A percentile compares a stretch with the other conserved stretches of the same genome.
These are phyloP conservation scores for Carassius auratus DNA, from an alignment of 2,113 vertebrate genomes.

Conservation along the genomic window DNA sequence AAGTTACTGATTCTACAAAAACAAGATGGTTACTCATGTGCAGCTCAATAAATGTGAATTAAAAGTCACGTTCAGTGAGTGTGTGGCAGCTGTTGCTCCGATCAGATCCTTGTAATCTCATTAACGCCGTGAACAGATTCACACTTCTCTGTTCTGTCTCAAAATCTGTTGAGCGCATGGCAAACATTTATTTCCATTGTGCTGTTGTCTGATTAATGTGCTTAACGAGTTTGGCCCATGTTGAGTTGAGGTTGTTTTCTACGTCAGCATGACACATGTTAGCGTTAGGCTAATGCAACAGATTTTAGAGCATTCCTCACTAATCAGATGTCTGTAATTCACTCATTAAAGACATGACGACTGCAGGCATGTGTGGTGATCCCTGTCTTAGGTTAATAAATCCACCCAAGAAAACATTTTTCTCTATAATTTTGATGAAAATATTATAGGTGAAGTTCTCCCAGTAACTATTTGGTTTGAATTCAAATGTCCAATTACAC, in stretches of 20 bases:
- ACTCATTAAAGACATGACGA: not conserved
- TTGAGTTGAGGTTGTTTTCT: not conserved
- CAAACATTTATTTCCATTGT: not conserved
- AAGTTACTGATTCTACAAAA: not conserved
- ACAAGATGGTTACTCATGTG: not conserved
- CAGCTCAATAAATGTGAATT: conserved; percentile 5
- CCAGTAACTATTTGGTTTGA: not conserved
- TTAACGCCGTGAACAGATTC: not conserved
- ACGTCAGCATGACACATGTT: not conserved
- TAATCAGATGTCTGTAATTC: not conserved
- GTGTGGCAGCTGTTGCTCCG: conserved; percentile 10
- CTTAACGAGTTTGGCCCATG: not conserved
- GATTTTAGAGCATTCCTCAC: not conserved
- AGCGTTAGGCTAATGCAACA: not conserved
- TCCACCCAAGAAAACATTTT: not conserved
- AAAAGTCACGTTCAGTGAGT: conserved; percentile 21
- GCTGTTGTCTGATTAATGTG: not conserved
- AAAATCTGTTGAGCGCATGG: not conserved
- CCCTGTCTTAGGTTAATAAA: not conserved
- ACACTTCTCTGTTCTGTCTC: not conserved
- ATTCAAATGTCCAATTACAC: not conserved
- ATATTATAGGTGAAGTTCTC: not conserved
- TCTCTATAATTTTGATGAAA: not conserved
- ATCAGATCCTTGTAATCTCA: conserved; percentile 22
- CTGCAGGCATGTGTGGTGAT: not conserved